These are phyloP conservation scores for Mixornis gularis DNA, from an alignment of 2,113 vertebrate genomes.

Conservation along the genomic window DNA sequence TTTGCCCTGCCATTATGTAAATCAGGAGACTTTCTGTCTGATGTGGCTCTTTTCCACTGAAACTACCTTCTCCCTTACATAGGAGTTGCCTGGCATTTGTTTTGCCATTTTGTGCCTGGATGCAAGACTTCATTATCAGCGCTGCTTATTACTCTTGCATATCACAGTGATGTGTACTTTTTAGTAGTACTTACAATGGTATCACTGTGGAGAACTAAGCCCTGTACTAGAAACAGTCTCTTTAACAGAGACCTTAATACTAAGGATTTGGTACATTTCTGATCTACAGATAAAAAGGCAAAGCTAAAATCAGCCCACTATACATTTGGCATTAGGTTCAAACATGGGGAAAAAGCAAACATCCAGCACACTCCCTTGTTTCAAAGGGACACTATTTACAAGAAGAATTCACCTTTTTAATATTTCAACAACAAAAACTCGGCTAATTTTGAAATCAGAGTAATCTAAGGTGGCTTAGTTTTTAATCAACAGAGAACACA, in stretches of 20 bases:
- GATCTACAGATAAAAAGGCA: slow-evolving; percentile 35
- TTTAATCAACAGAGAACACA: slow-evolving; percentile 49
- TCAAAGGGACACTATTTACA: slow-evolving; percentile 52
- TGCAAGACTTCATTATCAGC: background rate
- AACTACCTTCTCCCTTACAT: background rate
- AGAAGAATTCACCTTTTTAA: slow-evolving; percentile 28
- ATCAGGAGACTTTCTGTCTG: background rate
- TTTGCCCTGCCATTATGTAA: background rate
- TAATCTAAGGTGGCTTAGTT: slow-evolving; percentile 50
- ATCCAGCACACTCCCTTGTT: background rate
- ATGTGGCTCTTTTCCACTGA: background rate
- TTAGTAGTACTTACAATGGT: slow-evolving; percentile 27
- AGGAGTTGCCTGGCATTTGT: slow-evolving; percentile 21
- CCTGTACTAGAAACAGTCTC: slow-evolving; percentile 22
- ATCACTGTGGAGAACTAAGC: slow-evolving; percentile 44
- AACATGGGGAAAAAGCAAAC: slow-evolving; percentile 11
- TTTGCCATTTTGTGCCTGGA: background rate
- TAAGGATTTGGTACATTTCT: slow-evolving; percentile 1
- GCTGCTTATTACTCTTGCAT: background rate
- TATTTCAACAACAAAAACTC: slow-evolving; percentile 42
- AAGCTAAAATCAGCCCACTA: slow-evolving; percentile 18
- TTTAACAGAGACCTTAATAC: slow-evolving; percentile 11
- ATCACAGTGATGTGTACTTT: slow-evolving; percentile 60
- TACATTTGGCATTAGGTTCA: background rate
- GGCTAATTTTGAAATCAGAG: slow-evolving; percentile 47